Percentiles rank a stretch among this genome's conserved stretches.
phyloP scores from a whole-genome alignment of 2,797 vertebrate genomes.

The Catostomus latipinnis region DNA sequence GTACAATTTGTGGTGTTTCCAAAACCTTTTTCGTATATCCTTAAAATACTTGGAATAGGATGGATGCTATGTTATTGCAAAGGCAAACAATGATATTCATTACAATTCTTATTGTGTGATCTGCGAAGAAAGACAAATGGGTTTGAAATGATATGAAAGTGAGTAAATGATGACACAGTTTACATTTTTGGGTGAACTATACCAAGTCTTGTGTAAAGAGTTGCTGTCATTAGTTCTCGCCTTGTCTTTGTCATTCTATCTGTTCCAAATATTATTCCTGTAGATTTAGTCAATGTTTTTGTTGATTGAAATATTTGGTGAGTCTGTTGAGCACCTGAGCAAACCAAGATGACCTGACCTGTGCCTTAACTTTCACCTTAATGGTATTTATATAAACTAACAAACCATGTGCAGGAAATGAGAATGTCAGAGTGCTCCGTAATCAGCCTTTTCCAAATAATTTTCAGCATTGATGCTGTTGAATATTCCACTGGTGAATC shows the following conservation, averaged over 20 bases:
- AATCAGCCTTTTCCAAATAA: constrained; percentile 52
- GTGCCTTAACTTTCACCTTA: constrained; percentile 47
- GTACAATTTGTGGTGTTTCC: too few species aligned
- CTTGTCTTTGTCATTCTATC: background rate
- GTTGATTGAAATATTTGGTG: background rate
- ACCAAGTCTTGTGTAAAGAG: background rate
- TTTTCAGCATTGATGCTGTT: constrained; percentile 46
- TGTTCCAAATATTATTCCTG: background rate
- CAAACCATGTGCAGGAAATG: constrained; percentile 57
- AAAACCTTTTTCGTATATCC: too few species aligned
- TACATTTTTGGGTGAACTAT: background rate
- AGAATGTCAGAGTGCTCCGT: constrained; percentile 53
- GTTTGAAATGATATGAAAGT: background rate
- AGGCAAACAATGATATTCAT: too few species aligned
- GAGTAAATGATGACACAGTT: background rate
- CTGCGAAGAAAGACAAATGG: too few species aligned
- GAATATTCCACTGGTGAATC: constrained; percentile 40
- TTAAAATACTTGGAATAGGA: too few species aligned
- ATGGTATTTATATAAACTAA: constrained; percentile 48
- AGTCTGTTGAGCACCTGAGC: constrained; percentile 13
- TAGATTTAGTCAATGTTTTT: background rate
- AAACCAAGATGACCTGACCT: constrained; percentile 29
- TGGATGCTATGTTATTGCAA: too few species aligned
- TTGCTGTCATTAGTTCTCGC: background rate
- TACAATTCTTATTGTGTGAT: too few species aligned